Base-by-base conservation (phyloP, 2,888 invertebrate genomes). In the Brachypterus glaber region DNA sequence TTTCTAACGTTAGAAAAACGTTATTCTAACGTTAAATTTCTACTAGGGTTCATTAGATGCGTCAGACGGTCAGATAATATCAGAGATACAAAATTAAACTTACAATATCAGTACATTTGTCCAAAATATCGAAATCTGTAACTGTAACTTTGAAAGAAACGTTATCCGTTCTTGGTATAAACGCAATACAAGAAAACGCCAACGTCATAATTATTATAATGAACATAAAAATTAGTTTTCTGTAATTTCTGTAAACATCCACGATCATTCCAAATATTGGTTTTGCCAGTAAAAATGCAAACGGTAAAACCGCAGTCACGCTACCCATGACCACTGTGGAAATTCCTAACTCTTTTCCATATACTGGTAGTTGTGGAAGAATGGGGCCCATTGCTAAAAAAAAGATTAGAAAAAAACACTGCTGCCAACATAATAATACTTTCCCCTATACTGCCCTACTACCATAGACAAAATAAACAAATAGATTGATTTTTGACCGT, bases 381-480 rank as follows among this genome's bases (percentile, higher is more conserved):
- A 88, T 76, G 0, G 87, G 86, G 0, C 87, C 87, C 66, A 86
- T 73, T 0, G 85, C 87, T 87, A 64, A 34, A 67, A 67, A 50
- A 51, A 48, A 37, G 5, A 3, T 14, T 9, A 13, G 11, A n/a
- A n/a, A n/a, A n/a, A n/a, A n/a, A n/a, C n/a, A n/a, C n/a, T n/a
- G n/a, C n/a, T n/a, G n/a, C n/a, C n/a, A n/a, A n/a, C n/a, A n/a
- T n/a, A n/a, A n/a, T n/a, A n/a, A n/a, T n/a, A n/a, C n/a, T n/a
- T n/a, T n/a, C n/a, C n/a, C n/a, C n/a, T n/a, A n/a, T n/a, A n/a
- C n/a, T n/a, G n/a, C n/a, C n/a, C n/a, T n/a, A n/a, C n/a, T n/a
- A n/a, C n/a, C n/a, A n/a, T n/a, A n/a, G n/a, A n/a, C n/a, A n/a
- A n/a, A n/a, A n/a, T n/a, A n/a, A n/a, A n/a, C n/a, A n/a, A n/a